These are phyloP conservation scores for Melanotaenia pygmaea DNA, from an alignment of 2,797 vertebrate species.

Conservation along the genomic window DNA sequence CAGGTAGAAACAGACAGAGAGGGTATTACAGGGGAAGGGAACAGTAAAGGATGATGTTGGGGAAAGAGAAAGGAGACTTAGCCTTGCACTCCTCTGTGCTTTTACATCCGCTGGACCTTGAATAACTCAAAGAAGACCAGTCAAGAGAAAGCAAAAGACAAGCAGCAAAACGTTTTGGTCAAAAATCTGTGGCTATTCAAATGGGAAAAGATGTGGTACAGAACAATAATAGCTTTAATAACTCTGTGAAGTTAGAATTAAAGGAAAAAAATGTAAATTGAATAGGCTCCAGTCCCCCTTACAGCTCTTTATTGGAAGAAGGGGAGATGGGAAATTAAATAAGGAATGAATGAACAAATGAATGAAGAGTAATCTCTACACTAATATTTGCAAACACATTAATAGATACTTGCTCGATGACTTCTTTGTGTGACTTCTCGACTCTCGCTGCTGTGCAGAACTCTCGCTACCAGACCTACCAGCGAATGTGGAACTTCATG, in stretches of 20 bases:
- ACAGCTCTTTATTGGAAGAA: neutral
- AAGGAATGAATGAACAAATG: too few species aligned
- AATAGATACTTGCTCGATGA: slow-evolving; percentile 22
- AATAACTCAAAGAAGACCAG: slow-evolving; percentile 40
- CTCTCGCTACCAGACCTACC: slow-evolving; percentile 99
- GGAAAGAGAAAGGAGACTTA: slow-evolving; percentile 43
- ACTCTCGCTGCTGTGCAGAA: slow-evolving; percentile 82
- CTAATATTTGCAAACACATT: slow-evolving; percentile 4
- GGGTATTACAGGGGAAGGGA: slow-evolving; percentile 19
- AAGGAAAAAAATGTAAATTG: slow-evolving; percentile 23
- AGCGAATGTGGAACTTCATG: slow-evolving; percentile 99
- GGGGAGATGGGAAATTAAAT: neutral
- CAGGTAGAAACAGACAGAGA: slow-evolving; percentile 21
- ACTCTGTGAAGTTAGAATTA: slow-evolving; percentile 38
- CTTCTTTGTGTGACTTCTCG: slow-evolving; percentile 5
- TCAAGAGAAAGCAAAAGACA: slow-evolving; percentile 37
- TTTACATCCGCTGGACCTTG: slow-evolving; percentile 46
- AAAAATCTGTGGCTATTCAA: slow-evolving; percentile 24
- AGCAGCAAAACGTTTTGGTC: slow-evolving; percentile 22
- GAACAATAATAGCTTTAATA: slow-evolving; percentile 15
- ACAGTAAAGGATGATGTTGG: slow-evolving; percentile 47
- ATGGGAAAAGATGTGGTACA: slow-evolving; percentile 9
- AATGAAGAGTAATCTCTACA: neutral
- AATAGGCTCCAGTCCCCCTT: neutral
- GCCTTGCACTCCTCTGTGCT: slow-evolving; percentile 38